Base-by-base conservation (phyloP, 2,888 invertebrate genomes). In the Cancer borealis region DNA sequence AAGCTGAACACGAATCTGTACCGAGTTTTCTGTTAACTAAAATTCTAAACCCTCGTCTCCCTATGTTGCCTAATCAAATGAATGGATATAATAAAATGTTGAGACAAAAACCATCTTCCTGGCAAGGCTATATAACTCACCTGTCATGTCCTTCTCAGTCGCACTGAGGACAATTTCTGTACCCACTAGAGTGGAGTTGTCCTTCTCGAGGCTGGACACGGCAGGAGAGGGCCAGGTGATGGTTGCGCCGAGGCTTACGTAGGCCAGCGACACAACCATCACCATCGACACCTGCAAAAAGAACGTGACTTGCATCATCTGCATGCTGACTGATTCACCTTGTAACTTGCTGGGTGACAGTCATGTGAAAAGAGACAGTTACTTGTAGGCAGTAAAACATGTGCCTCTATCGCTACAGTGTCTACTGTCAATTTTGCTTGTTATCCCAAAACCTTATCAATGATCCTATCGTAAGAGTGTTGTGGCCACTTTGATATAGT, bases 191-290 rank as follows among this genome's bases (percentile, higher is more conserved):
- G 94, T 94, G 88, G 60, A 49, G 87, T 94, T 94, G 45, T 94
- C 92, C 47, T 66, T 66, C 30, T 46, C 87, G 45, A 94, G 88
- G 39, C 88, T 88, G 26, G 94, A 94, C n/a, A 94, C 54, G 49
- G 94, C 94, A 46, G 94, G 94, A 66, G 94, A 94, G 91, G 94
- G 88, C 94, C 94, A 94, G 17, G 94, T 88, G 21, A 94, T 47
- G 14, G 88, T 89, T n/a, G 92, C 88, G 4, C 94, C 94, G 47
- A 94, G 47, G 17, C 90, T 79, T 84, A 94, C 49, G 91, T 92
- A 94, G 1, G 87, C 30, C 46, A 94, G 21, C 0, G 87, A 47
- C 66, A 92, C 92, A 46, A 92, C 30, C 21, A 46, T 14, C 47
- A 94, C 92, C 88, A 92, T 66, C 17, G 87, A 49, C 39, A 92